phyloP scores from a whole-genome alignment of 37 sponge, comb jelly and placozoan genomes.

The Tethya wilhelma region DNA sequence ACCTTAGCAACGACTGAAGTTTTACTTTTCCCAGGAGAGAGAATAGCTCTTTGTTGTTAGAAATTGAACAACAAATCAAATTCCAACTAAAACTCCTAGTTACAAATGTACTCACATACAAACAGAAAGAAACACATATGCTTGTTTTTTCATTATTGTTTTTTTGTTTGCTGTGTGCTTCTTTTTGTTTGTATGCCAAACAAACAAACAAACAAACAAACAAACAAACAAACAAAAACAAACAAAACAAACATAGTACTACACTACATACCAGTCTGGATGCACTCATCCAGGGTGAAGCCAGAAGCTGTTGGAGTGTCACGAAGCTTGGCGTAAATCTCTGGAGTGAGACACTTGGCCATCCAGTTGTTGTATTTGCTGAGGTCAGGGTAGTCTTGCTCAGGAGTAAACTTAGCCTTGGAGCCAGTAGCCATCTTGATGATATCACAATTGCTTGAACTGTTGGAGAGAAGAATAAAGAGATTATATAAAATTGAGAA shows the following conservation, averaged over 20 bases:
- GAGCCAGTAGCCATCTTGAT: background rate
- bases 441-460: too few species aligned
- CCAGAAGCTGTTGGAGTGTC: slow-evolving; percentile 56
- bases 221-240: too few species aligned
- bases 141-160: background rate
- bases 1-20: too few species aligned
- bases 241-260: too few species aligned
- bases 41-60: too few species aligned
- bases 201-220: too few species aligned
- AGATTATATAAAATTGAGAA: too few species aligned
- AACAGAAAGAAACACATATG: background rate
- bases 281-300: slow-evolving; percentile 60
- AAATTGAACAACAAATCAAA: background rate
- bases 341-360: slow-evolving; percentile 60
- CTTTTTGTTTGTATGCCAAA: background rate
- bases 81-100: background rate
- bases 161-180: background rate
- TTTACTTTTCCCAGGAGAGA: too few species aligned
- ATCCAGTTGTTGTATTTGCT: slow-evolving; percentile 76
- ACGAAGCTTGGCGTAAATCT: slow-evolving; percentile 59
- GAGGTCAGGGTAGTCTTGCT: slow-evolving; percentile 55
- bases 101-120: background rate
- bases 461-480: background rate
- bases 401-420: slow-evolving; percentile 13
- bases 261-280: slow-evolving; percentile 72